These are phyloP conservation scores for Xyrauchen texanus DNA, from an alignment of 2,113 vertebrate genomes.

Conservation along the genomic window DNA sequence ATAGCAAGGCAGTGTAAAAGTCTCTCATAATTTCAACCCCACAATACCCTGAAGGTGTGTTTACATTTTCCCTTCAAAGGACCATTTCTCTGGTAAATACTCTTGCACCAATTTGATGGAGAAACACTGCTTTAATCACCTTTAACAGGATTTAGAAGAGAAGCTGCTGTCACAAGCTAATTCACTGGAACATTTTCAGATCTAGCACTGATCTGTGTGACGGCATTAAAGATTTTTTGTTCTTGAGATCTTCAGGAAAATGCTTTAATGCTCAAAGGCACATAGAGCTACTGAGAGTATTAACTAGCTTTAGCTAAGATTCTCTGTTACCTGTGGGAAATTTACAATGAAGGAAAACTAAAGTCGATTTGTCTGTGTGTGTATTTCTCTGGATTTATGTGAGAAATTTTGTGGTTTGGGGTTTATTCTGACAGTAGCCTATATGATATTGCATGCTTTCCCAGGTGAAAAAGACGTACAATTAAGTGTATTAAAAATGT, in stretches of 20 bases:
- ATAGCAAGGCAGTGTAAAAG: background rate
- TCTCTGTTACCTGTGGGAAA: slow-evolving; percentile 72
- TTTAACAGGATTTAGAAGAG: slow-evolving; percentile 45
- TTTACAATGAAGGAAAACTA: slow-evolving; percentile 71
- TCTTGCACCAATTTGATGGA: background rate
- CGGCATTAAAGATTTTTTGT: slow-evolving; percentile 72
- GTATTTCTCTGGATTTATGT: slow-evolving; percentile 62
- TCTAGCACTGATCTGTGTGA: slow-evolving; percentile 74
- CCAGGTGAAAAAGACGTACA: no score
- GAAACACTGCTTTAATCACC: slow-evolving; percentile 28
- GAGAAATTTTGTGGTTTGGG: slow-evolving; percentile 52
- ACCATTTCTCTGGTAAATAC: background rate
- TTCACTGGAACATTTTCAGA: slow-evolving; percentile 75
- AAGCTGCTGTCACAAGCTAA: slow-evolving; percentile 70
- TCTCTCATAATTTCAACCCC: background rate
- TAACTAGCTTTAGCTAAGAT: slow-evolving; percentile 36
- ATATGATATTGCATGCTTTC: no score
- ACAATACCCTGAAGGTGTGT: background rate
- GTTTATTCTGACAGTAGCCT: background rate
- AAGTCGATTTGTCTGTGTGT: slow-evolving; percentile 77
- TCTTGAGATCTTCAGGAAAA: slow-evolving; percentile 70
- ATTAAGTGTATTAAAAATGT: no score
- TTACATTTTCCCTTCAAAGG: background rate
- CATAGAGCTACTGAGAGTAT: slow-evolving; percentile 46
- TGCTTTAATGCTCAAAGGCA: slow-evolving; percentile 50